Base-by-base conservation (phyloP, 2,797 vertebrate genomes). In the Fistularia commersonii region DNA sequence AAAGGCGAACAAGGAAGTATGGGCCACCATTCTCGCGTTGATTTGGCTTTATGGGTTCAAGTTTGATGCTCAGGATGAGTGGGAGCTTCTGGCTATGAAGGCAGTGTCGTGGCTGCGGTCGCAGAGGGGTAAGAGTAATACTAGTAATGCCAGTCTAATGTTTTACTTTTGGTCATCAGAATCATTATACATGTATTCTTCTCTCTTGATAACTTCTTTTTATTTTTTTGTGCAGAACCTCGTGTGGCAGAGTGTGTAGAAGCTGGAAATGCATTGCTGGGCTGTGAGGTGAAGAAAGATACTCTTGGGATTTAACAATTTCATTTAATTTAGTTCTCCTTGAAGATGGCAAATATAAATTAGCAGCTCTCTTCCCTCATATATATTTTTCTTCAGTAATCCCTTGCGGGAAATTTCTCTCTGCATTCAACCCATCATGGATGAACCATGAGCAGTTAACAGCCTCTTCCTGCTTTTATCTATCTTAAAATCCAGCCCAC, bases 11-110 rank as follows among this genome's bases (percentile, higher is more conserved):
- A 11, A 54, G 14, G 59, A 79, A 1, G 74, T 89, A 48, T 93
- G 93, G 93, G 91, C 87, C 51, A 93, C 92, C 1, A 35, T 91
- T 12, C 71, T 93, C 67, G 90, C 90, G 8, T 75, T 94, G 64
- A 61, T 92, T 41, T 94, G 93, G 93, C 87, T 93, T 12, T 77
- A 92, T 44, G 65, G 59, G 5, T 80, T 61, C 9, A 77, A 79
- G 37, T 57, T 47, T 9, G 80, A 89, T 3, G 46, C 59, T 40
- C 76, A 76, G 46, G 77, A 77, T 0, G 92, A 94, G 66, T 94
- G 92, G 91, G 82, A 92, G 40, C 82, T 93, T 46, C 73, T 94
- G 72, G 87, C 90, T 51, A 59, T 75, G 42, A 93, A 94, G 62
- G 88, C 91, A 1, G 60, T 71, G 11, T 60, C 77, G 8, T 92